Evolutionary conservation across 1,140 invertebrate genomes (phyloP).

Genomic region (Trypoxylus dichotomus): DNA sequence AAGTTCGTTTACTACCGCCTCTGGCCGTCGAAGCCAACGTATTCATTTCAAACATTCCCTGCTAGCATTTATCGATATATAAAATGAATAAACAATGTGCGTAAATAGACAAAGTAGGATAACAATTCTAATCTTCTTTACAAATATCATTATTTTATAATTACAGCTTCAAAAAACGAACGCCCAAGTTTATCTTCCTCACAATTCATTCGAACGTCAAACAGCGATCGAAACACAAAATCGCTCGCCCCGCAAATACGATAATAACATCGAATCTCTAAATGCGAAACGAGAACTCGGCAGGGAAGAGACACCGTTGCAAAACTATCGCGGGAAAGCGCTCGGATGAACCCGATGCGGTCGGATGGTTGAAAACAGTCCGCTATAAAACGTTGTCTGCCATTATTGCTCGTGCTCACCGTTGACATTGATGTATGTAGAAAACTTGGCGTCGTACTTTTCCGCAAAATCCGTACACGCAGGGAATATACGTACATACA

Average conservation of each 20-base stretch:
- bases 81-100: too few relatives aligned
- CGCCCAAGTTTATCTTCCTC: not conserved
- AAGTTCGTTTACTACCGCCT: too few relatives aligned
- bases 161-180: not conserved
- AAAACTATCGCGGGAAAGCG: not conserved
- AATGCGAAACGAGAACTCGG: not conserved
- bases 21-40: too few relatives aligned
- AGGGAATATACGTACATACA: not conserved
- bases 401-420: too few relatives aligned
- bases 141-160: not conserved
- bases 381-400: too few relatives aligned
- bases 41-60: not conserved
- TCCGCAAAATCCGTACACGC: not conserved
- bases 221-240: not conserved
- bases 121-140: not conserved
- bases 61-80: not conserved
- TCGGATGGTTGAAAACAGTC: too few relatives aligned
- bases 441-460: not conserved
- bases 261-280: not conserved
- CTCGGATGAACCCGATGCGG: too few relatives aligned
- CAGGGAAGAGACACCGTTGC: not conserved
- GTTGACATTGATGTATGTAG: not conserved
- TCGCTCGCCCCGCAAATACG: not conserved
- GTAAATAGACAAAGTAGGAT: not conserved
- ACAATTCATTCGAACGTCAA: not conserved